These are phyloP conservation scores for Parnassius orleans DNA, from an alignment of 2,888 invertebrate species.

Conservation along the genomic window DNA sequence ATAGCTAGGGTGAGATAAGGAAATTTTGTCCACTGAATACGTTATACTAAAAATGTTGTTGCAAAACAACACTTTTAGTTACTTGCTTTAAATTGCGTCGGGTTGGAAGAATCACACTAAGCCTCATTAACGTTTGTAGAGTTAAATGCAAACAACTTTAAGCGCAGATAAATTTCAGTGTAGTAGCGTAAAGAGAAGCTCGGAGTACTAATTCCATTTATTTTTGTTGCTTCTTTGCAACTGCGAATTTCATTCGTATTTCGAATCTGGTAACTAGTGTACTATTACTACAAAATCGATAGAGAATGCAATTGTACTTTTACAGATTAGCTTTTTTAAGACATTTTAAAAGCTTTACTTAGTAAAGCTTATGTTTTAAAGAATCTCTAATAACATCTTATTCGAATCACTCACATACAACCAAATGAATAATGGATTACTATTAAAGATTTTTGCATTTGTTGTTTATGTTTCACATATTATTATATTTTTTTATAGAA, in stretches of 20 bases:
- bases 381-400: neutral
- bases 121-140: constrained; percentile 17
- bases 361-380: too few species aligned
- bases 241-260: neutral
- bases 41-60: neutral
- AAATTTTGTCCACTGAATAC: too few species aligned
- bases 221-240: constrained; percentile 14
- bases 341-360: too few species aligned
- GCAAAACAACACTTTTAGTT: constrained; percentile 10
- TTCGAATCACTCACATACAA: too few species aligned
- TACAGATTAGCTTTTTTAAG: neutral
- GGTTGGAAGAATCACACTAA: constrained; percentile 12
- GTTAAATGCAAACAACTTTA: constrained; percentile 23
- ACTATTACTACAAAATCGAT: constrained; percentile 2
- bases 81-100: constrained; percentile 9
- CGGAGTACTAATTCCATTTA: constrained; percentile 8
- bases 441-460: too few species aligned
- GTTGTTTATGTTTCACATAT: too few species aligned
- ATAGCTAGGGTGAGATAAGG: too few species aligned
- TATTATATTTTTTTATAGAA: too few species aligned
- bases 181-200: constrained; percentile 5
- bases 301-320: neutral
- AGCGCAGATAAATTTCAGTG: constrained; percentile 20
- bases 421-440: too few species aligned
- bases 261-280: constrained; percentile 7